These are phyloP conservation scores for Triplophysa yarkandensis DNA, from an alignment of 2,797 vertebrate genomes.

Conservation along the genomic window DNA sequence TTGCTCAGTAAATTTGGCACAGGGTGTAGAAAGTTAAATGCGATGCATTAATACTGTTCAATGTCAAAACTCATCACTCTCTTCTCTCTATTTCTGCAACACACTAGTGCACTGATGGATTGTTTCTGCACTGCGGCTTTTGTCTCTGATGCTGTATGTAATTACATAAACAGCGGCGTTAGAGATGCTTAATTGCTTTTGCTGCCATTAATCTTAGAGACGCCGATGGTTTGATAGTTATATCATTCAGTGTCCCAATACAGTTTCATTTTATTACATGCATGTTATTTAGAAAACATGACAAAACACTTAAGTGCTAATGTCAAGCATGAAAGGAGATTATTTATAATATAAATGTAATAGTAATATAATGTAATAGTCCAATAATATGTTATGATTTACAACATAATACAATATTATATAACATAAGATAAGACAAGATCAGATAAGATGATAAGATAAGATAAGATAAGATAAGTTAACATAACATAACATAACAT, in stretches of 20 bases:
- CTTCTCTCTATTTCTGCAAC: background rate
- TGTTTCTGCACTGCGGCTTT: constrained; percentile 48
- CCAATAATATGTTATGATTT: too few species aligned
- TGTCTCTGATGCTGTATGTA: constrained; percentile 57
- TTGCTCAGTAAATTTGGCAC: constrained; percentile 35
- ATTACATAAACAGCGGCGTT: constrained; percentile 64
- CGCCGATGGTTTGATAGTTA: constrained; percentile 42
- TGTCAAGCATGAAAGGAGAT: background rate
- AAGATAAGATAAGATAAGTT: background rate
- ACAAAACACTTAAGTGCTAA: background rate
- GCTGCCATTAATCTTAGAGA: constrained; percentile 59
- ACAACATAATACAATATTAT: too few species aligned
- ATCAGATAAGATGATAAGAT: too few species aligned
- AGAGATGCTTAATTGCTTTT: constrained; percentile 63
- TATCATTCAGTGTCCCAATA: constrained; percentile 33
- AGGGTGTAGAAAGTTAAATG: constrained; percentile 48
- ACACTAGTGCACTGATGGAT: constrained; percentile 26
- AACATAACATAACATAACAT: background rate
- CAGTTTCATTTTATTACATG: background rate
- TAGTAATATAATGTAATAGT: too few species aligned
- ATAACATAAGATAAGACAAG: too few species aligned
- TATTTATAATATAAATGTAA: too few species aligned
- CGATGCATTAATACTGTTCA: constrained; percentile 42
- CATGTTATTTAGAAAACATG: constrained; percentile 7
- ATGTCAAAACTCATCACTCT: constrained; percentile 48